phyloP scores from a whole-genome alignment of 2,797 vertebrate species.

The Spinus pinus region DNA sequence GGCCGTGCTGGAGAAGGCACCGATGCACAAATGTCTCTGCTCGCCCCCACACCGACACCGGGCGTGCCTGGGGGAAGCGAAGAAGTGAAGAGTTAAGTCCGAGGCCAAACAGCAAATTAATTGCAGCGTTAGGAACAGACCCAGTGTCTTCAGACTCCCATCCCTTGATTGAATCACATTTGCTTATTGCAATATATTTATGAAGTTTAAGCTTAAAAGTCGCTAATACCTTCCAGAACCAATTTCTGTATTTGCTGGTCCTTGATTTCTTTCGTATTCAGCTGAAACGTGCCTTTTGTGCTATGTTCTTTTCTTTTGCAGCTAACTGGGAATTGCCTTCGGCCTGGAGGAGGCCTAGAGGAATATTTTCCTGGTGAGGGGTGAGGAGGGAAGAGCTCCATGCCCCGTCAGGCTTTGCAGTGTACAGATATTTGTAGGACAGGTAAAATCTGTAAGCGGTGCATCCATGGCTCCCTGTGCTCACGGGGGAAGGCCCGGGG shows the following conservation, averaged over 20 bases:
- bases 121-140: conserved; percentile 21
- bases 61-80: neutral
- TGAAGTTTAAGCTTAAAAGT: conserved; percentile 64
- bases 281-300: conserved; percentile 29
- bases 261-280: conserved; percentile 32
- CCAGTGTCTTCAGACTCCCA: conserved; percentile 6
- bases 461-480: neutral
- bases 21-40: conserved; percentile 1
- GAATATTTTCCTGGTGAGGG: neutral
- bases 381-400: neutral
- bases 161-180: conserved; percentile 19
- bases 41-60: neutral
- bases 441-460: conserved; percentile 6
- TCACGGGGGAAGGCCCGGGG: neutral
- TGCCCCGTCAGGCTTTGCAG: neutral
- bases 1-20: neutral
- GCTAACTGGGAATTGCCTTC: neutral
- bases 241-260: conserved; percentile 8
- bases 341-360: neutral
- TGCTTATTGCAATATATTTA: conserved; percentile 67
- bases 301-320: conserved; percentile 13
- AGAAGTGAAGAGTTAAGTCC: neutral
- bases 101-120: conserved; percentile 8
- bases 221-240: conserved; percentile 49
- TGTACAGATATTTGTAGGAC: conserved; percentile 18